Conservation (phyloP, 1,140 invertebrate genomes). For the Eriocheir sinensis region DNA sequence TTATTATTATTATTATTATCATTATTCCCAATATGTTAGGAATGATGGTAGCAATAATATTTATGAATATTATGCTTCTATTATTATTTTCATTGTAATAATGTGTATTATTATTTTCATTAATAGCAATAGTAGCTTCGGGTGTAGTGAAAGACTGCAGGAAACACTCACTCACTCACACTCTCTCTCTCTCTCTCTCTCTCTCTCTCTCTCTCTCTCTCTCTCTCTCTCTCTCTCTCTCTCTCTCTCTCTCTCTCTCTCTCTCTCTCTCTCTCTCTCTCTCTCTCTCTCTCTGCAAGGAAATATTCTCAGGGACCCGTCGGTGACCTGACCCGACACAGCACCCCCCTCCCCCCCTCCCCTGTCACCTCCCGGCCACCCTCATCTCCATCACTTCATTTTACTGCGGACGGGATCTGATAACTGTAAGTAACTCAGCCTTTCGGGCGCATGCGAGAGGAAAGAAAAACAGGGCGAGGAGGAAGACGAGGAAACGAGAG, state of each 20-base stretch:
- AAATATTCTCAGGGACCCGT: neutral
- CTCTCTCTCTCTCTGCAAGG: neutral
- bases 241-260: slow-evolving; percentile 4
- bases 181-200: too few relatives aligned
- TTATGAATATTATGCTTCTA: too few relatives aligned
- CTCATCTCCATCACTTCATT: neutral
- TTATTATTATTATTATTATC: neutral
- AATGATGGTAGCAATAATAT: too few relatives aligned
- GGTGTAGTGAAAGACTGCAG: too few relatives aligned
- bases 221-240: slow-evolving; percentile 3
- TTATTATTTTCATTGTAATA: too few relatives aligned
- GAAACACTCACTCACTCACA: too few relatives aligned
- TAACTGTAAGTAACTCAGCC: slow-evolving; percentile 4
- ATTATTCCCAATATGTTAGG: neutral
- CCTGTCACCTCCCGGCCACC: neutral
- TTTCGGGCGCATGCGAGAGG: neutral
- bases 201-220: too few relatives aligned
- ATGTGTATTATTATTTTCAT: too few relatives aligned
- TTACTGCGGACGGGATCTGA: neutral
- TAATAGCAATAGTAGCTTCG: too few relatives aligned
- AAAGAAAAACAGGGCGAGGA: too few relatives aligned
- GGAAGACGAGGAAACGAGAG: neutral
- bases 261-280: slow-evolving; percentile 4
- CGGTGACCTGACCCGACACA: neutral
- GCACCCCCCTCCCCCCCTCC: neutral